phyloP scores from a whole-genome alignment of 1,140 invertebrate species.

The Yoshiicerus persimilis region DNA sequence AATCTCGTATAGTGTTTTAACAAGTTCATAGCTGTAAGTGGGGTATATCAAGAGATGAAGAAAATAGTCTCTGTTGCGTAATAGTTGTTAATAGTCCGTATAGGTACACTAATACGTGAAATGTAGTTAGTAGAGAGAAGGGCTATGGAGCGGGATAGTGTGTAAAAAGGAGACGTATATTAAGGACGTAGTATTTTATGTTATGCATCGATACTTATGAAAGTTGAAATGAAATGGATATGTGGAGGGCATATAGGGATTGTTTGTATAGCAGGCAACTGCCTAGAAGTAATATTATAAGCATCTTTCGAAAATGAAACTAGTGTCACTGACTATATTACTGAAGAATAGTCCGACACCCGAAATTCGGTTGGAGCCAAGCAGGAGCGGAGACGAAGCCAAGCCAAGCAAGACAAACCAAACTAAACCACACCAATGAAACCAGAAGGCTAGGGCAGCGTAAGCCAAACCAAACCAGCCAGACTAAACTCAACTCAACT shows the following conservation, averaged over 20 bases:
- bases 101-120: no score
- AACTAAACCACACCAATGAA: constrained; percentile 12
- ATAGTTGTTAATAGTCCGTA: no score
- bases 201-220: not conserved
- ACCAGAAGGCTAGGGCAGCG: not conserved
- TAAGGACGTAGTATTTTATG: not conserved
- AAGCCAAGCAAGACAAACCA: not conserved
- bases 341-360: not conserved
- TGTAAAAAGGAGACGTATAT: no score
- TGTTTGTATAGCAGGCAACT: not conserved
- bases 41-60: not conserved
- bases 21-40: no score
- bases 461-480: not conserved
- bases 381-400: not conserved
- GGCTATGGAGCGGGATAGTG: no score
- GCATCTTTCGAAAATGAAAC: not conserved
- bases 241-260: not conserved
- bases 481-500: not conserved
- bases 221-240: not conserved
- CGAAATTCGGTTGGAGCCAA: not conserved
- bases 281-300: not conserved
- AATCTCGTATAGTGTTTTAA: not conserved
- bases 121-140: no score
- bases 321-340: not conserved
- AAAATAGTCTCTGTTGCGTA: no score